These are phyloP conservation scores for Prochilodus magdalenae DNA, from an alignment of 2,113 vertebrate species.

Conservation along the genomic window DNA sequence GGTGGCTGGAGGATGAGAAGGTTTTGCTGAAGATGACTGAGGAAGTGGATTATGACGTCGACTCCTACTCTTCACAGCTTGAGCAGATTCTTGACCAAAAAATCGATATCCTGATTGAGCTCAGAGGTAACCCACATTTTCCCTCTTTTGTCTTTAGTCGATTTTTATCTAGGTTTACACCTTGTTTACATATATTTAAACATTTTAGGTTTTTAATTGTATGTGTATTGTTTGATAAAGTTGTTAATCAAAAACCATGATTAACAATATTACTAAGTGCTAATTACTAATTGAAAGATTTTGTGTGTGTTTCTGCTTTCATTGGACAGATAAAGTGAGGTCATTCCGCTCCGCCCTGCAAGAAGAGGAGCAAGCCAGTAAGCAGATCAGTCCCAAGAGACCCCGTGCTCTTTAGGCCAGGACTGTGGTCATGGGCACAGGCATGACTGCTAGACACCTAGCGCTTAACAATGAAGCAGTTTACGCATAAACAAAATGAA, in stretches of 20 bases:
- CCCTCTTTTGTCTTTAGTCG: not conserved
- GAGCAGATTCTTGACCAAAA: slow-evolving; percentile 97
- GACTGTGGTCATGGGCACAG: not conserved
- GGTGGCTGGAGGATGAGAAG: slow-evolving; percentile 97
- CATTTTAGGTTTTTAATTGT: no score
- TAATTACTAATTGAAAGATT: not conserved
- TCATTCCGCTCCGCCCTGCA: slow-evolving; percentile 94
- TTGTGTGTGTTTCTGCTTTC: slow-evolving; percentile 23
- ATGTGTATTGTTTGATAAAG: no score
- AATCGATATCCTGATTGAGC: slow-evolving; percentile 93
- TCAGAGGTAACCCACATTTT: slow-evolving; percentile 81
- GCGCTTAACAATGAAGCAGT: slow-evolving; percentile 10
- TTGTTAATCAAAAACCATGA: not conserved
- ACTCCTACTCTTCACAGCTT: slow-evolving; percentile 93
- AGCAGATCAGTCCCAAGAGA: slow-evolving; percentile 97
- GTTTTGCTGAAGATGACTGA: slow-evolving; percentile 96
- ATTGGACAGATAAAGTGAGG: slow-evolving; percentile 93
- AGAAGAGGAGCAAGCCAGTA: slow-evolving; percentile 98
- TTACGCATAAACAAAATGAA: slow-evolving; percentile 16
- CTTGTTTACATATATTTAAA: no score
- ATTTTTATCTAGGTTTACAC: no score
- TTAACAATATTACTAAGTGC: no score
- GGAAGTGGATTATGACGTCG: slow-evolving; percentile 98
- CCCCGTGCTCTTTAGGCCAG: slow-evolving; percentile 88
- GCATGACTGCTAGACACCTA: slow-evolving; percentile 23